phyloP scores from a whole-genome alignment of 2,113 vertebrate genomes.

The Coptodon rendalli region DNA sequence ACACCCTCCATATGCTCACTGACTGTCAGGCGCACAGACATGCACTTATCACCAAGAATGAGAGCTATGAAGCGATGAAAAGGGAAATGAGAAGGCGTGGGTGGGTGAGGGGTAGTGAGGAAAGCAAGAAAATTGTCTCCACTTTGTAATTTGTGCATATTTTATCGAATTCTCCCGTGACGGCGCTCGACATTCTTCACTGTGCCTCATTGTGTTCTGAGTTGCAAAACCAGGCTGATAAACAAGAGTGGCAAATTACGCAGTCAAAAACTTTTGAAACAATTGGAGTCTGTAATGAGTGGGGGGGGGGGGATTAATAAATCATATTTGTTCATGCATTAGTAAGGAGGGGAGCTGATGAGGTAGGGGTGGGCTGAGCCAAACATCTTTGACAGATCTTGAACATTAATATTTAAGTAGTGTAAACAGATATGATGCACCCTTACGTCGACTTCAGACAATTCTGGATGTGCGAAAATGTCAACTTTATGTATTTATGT shows the following conservation, averaged over 20 bases:
- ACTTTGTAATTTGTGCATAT: constrained; percentile 60
- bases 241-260: constrained; percentile 58
- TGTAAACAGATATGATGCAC: constrained; percentile 49
- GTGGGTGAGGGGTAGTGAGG: background rate
- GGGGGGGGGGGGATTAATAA: constrained; percentile 48
- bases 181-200: constrained; percentile 36
- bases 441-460: background rate
- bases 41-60: constrained; percentile 19
- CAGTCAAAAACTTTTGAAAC: constrained; percentile 54
- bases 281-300: constrained; percentile 40
- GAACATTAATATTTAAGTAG: constrained; percentile 66
- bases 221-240: constrained; percentile 46
- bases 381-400: constrained; percentile 42
- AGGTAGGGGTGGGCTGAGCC: constrained; percentile 35
- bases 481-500: background rate
- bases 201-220: constrained; percentile 31
- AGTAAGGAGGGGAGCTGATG: constrained; percentile 55
- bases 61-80: constrained; percentile 37
- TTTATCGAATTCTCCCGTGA: constrained; percentile 50
- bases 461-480: background rate
- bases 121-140: constrained; percentile 31
- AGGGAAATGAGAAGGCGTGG: constrained; percentile 13
- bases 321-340: constrained; percentile 70
- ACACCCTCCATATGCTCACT: constrained; percentile 52
- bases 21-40: constrained; percentile 35